Conservation (phyloP, 2,797 vertebrate species). For the Valencia hispanica region DNA sequence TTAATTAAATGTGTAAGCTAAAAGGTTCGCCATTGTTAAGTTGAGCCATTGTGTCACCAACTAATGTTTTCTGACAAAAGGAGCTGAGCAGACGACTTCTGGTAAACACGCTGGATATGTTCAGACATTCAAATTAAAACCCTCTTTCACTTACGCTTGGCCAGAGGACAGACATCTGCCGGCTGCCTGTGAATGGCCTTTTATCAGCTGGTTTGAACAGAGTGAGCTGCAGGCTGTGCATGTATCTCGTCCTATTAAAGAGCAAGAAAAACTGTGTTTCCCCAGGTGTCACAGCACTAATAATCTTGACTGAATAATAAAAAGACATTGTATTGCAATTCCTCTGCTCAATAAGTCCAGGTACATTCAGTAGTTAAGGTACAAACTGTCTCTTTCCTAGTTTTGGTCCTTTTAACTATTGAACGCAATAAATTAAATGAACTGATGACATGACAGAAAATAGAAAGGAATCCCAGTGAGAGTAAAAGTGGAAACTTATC, state of each 20-base stretch:
- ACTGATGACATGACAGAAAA: background rate
- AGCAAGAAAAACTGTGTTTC: background rate
- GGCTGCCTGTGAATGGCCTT: slow-evolving; percentile 5
- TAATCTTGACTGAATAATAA: slow-evolving; percentile 13
- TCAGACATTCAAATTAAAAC: slow-evolving; percentile 19
- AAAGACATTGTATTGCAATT: background rate
- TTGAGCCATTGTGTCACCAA: slow-evolving; percentile 15
- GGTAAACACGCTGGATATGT: slow-evolving; percentile 21
- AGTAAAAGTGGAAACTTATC: background rate
- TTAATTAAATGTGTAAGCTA: slow-evolving; percentile 28
- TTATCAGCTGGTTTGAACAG: slow-evolving; percentile 9
- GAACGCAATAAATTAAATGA: background rate
- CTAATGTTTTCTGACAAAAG: slow-evolving; percentile 18
- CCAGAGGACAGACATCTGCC: slow-evolving; percentile 2
- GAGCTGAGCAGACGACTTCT: slow-evolving; percentile 17
- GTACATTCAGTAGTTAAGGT: background rate
- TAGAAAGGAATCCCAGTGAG: background rate
- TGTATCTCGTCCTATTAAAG: slow-evolving; percentile 21
- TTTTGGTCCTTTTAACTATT: background rate
- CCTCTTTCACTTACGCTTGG: slow-evolving; percentile 4
- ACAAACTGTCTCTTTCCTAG: background rate
- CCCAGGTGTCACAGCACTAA: slow-evolving; percentile 19
- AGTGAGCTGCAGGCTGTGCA: slow-evolving; percentile 5
- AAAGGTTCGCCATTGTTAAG: slow-evolving; percentile 19
- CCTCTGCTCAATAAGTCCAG: background rate